Percentiles rank a stretch among this genome's conserved stretches.
Conservation (phyloP, 2,113 vertebrate species). For the Sisor rabdophorus region DNA sequence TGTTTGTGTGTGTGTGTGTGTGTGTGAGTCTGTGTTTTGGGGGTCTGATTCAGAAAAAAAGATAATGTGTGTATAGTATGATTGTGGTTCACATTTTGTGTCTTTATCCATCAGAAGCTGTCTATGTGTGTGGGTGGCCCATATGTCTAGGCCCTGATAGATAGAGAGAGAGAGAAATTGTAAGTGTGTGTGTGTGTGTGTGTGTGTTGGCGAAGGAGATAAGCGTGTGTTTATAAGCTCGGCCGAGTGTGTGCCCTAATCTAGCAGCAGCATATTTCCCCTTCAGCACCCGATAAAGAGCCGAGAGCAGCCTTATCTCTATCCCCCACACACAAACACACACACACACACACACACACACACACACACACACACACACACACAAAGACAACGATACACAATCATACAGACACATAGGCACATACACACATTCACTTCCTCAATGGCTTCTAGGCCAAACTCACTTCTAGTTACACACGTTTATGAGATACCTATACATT, state of each 20-base stretch:
- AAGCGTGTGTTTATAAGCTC: constrained; percentile 99
- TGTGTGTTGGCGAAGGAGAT: constrained; percentile 93
- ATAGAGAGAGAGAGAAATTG: constrained; percentile 25
- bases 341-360: constrained; percentile 58
- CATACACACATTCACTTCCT: constrained; percentile 17
- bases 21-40: background rate
- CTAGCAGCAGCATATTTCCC: constrained; percentile 98
- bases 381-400: constrained; percentile 59
- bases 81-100: constrained; percentile 31
- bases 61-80: constrained; percentile 33
- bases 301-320: constrained; percentile 90
- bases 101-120: constrained; percentile 87
- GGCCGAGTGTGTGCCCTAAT: constrained; percentile 96
- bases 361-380: constrained; percentile 60
- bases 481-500: constrained; percentile 17
- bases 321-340: constrained; percentile 61
- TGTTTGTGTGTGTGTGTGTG: background rate
- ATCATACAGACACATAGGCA: constrained; percentile 42
- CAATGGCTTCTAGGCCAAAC: constrained; percentile 2
- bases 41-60: constrained; percentile 5
- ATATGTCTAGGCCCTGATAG: constrained; percentile 98
- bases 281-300: constrained; percentile 87
- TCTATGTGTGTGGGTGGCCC: constrained; percentile 86
- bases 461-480: constrained; percentile 44
- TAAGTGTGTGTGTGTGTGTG: constrained; percentile 73